A percentile compares a stretch with the other conserved stretches of the same genome.
Conservation (phyloP, 2,113 vertebrate genomes). For the Clarias magur region DNA sequence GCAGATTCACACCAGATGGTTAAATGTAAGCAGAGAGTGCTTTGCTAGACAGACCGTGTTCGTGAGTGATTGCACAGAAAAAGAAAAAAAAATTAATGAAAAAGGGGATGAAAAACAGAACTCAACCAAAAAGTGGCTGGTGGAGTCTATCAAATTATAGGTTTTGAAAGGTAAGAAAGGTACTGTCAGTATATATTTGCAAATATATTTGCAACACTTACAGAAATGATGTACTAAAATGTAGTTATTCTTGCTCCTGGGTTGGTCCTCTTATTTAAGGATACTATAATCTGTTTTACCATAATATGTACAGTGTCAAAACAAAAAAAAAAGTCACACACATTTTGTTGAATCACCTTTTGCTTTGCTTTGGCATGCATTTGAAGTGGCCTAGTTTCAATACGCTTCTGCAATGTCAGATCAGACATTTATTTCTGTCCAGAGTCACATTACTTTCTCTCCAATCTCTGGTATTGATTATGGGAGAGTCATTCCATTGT, state of each 20-base stretch:
- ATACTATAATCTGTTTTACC: background rate
- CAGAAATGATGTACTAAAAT: background rate
- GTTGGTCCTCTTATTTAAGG: background rate
- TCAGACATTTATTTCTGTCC: too few relatives aligned
- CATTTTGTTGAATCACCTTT: too few relatives aligned
- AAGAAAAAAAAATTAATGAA: background rate
- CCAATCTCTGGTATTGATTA: too few relatives aligned
- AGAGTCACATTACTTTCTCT: too few relatives aligned
- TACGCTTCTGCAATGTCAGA: too few relatives aligned
- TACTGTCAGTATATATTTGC: background rate
- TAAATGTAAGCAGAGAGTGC: slow-evolving; percentile 51
- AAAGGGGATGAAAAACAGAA: background rate
- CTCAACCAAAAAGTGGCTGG: background rate
- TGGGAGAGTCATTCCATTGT: too few relatives aligned
- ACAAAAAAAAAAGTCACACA: too few relatives aligned
- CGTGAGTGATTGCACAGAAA: background rate
- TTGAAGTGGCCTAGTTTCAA: too few relatives aligned
- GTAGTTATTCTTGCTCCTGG: background rate
- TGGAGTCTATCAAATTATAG: slow-evolving; percentile 1
- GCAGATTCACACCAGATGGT: slow-evolving; percentile 53
- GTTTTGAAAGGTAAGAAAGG: background rate
- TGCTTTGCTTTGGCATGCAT: too few relatives aligned
- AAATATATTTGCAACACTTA: background rate
- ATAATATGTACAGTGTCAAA: background rate
- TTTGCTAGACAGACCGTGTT: slow-evolving; percentile 25